Base-by-base conservation (phyloP, 2,797 vertebrate genomes). In the Chaetodon trifasciatus region DNA sequence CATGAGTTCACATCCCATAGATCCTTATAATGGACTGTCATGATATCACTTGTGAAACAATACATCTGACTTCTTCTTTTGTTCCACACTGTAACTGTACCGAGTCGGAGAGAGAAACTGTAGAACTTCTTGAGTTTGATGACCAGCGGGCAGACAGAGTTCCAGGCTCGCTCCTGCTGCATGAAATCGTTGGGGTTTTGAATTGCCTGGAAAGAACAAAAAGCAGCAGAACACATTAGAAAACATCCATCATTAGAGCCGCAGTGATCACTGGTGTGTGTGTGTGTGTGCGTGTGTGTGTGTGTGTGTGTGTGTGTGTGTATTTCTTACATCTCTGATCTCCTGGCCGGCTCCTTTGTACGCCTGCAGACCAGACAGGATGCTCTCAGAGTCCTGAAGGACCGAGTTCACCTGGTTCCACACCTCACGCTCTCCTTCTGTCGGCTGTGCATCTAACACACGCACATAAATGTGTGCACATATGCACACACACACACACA, bases 261-360 rank as follows among this genome's bases (percentile, higher is more conserved):
- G 17, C 7, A 13, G 32, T 35, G 16, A 42, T 19, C 2, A 46
- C 3, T 40, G 8, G 7, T 13, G 11, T 6, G 42, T 8, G 19
- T 21, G 63, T 28, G 35, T n/a, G 32, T 35, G 23, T 24, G 6
- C 52, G 37, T 64, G 50, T 1, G n/a, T 6, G 42, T 7, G 19
- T 21, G 5, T 46, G 5, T 49, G 13, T 55, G 21, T 40, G 6
- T 28, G 63, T 32, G 28, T 23, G 32, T 32, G 23, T 28, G 5
- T 53, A n/a, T 62, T 46, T 1, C 81, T 66, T 95, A 99, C 98
- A 87, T 99, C 98, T 97, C 98, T 95, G 93, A 99, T 99, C 95
- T 99, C 98, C 82, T 97, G 97, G 57, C 98, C 98, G 0, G 98
- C 98, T 88, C 98, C 98, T 91, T 99, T 99, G 94, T 99, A 99